Evolutionary conservation across 2,888 invertebrate genomes (phyloP).

Genomic region (Altica lythri): DNA sequence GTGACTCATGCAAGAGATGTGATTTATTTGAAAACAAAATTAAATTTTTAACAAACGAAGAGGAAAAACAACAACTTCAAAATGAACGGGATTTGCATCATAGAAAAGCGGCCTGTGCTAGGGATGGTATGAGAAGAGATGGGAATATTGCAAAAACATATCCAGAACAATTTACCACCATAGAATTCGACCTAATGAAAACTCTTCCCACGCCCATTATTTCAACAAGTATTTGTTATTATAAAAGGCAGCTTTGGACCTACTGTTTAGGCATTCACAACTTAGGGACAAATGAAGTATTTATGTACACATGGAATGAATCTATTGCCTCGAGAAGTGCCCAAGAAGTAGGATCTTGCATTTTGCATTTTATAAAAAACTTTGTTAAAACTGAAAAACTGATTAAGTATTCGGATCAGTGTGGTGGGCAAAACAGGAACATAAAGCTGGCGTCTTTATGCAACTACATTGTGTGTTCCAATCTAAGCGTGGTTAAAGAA

Average conservation of each 20-base stretch:
- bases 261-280: too few relatives aligned
- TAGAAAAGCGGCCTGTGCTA: not conserved
- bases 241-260: too few relatives aligned
- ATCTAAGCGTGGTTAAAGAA: not conserved
- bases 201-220: not conserved
- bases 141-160: not conserved
- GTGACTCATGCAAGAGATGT: not conserved
- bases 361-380: not conserved
- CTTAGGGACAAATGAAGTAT: too few relatives aligned
- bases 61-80: not conserved
- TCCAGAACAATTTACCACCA: not conserved
- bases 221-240: too few relatives aligned
- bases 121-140: conserved; percentile 5
- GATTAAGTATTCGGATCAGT: not conserved
- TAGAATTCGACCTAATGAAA: not conserved
- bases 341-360: conserved; percentile 4
- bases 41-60: too few relatives aligned
- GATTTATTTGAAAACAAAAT: not conserved
- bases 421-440: conserved; percentile 5
- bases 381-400: conserved; percentile 2
- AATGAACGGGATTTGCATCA: conserved; percentile 6
- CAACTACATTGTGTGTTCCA: conserved; percentile 1
- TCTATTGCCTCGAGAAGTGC: not conserved
- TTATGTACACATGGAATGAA: too few relatives aligned
- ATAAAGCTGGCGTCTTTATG: conserved; percentile 5